These are phyloP conservation scores for Clarias batrachus DNA, from an alignment of 2,113 vertebrate species.

Conservation along the genomic window DNA sequence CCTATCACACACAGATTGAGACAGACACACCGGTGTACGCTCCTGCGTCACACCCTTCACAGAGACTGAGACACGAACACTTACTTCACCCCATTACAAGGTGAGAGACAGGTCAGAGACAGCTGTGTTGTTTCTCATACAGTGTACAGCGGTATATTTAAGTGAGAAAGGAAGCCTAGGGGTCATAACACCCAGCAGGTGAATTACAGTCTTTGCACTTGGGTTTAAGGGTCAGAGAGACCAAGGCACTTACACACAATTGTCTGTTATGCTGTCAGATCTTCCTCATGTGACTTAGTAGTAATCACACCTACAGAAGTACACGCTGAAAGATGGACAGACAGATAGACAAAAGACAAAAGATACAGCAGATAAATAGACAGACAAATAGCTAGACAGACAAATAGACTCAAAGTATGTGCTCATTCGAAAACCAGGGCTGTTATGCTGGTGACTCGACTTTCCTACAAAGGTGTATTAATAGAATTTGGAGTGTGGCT, in stretches of 20 bases:
- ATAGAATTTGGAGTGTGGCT: too few relatives aligned
- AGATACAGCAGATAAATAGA: background rate
- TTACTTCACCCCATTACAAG: background rate
- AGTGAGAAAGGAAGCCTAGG: background rate
- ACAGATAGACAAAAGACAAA: constrained; percentile 6
- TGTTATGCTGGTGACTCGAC: too few relatives aligned
- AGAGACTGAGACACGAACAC: background rate
- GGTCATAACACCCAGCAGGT: constrained; percentile 37
- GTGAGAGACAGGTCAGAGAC: background rate
- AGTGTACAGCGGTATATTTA: constrained; percentile 17
- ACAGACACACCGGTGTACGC: constrained; percentile 22
- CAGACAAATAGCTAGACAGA: background rate
- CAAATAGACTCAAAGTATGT: background rate
- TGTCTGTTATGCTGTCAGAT: constrained; percentile 22
- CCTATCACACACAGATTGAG: constrained; percentile 42
- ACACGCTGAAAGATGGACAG: constrained; percentile 15
- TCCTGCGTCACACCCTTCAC: constrained; percentile 22
- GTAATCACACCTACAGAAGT: constrained; percentile 28
- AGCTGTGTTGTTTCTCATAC: background rate
- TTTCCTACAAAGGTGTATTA: too few relatives aligned
- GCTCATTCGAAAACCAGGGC: background rate
- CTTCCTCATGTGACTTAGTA: background rate
- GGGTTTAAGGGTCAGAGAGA: constrained; percentile 39
- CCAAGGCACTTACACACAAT: constrained; percentile 31
- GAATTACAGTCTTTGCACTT: constrained; percentile 15